These are phyloP conservation scores for Synanceia verrucosa DNA, from an alignment of 2,797 vertebrate species.

Conservation along the genomic window DNA sequence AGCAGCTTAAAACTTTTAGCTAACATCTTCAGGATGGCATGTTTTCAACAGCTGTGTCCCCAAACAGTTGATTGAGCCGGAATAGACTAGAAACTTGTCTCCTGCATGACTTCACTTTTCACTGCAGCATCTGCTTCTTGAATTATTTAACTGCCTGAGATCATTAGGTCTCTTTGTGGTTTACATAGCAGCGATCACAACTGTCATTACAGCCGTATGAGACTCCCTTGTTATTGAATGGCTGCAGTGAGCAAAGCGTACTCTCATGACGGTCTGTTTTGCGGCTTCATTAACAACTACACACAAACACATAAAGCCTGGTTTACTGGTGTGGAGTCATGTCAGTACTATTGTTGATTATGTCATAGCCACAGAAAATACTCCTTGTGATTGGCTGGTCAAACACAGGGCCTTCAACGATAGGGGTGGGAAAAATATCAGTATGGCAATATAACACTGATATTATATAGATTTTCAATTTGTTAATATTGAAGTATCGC, in stretches of 20 bases:
- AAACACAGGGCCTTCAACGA: neutral
- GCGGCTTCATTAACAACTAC: conserved; percentile 10
- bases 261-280: neutral
- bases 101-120: conserved; percentile 46
- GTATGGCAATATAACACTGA: too few relatives aligned
- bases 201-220: conserved; percentile 39
- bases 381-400: neutral
- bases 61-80: conserved; percentile 20
- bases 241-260: conserved; percentile 3
- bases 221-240: conserved; percentile 15
- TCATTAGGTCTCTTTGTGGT: conserved; percentile 58
- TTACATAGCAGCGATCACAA: conserved; percentile 31
- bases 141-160: conserved; percentile 69
- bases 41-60: conserved; percentile 35
- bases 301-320: neutral
- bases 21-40: neutral
- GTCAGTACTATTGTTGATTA: neutral
- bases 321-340: neutral
- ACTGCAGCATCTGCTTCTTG: conserved; percentile 54
- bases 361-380: neutral
- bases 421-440: too few relatives aligned
- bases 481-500: too few relatives aligned
- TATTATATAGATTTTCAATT: too few relatives aligned
- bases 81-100: conserved; percentile 33
- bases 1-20: conserved; percentile 41